These are phyloP conservation scores for Mellilla xanthometata DNA, from an alignment of 2,888 invertebrate genomes.

Conservation along the genomic window DNA sequence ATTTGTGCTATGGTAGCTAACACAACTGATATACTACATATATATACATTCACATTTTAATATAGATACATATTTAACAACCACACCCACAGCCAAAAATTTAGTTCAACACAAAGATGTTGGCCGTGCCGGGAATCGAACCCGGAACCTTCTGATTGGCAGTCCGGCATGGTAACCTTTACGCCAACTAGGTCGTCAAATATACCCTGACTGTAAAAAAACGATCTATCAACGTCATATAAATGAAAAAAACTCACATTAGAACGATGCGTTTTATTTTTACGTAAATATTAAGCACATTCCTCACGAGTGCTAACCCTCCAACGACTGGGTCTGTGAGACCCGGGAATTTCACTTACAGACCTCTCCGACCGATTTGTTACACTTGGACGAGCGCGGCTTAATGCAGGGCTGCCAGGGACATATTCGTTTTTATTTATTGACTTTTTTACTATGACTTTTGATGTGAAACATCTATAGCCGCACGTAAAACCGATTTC, in stretches of 20 bases:
- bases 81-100: too few species aligned
- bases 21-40: too few species aligned
- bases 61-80: too few species aligned
- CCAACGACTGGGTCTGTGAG: constrained; percentile 15
- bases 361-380: constrained; percentile 41
- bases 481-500: too few species aligned
- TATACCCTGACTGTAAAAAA: background rate
- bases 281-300: constrained; percentile 29
- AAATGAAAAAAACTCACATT: background rate
- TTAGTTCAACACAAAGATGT: too few species aligned
- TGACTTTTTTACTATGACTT: background rate
- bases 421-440: background rate
- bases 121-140: too few species aligned
- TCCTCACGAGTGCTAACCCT: constrained; percentile 25
- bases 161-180: too few species aligned
- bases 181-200: too few species aligned
- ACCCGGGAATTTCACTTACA: constrained; percentile 34
- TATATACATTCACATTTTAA: too few species aligned
- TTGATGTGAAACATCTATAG: too few species aligned
- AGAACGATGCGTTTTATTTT: background rate
- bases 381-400: constrained; percentile 35
- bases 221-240: background rate
- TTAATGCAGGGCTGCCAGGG: constrained; percentile 25
- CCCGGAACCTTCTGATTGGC: too few species aligned
- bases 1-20: too few species aligned